Base-by-base conservation (phyloP, 2,888 invertebrate species). In the Lamproptera curius region DNA sequence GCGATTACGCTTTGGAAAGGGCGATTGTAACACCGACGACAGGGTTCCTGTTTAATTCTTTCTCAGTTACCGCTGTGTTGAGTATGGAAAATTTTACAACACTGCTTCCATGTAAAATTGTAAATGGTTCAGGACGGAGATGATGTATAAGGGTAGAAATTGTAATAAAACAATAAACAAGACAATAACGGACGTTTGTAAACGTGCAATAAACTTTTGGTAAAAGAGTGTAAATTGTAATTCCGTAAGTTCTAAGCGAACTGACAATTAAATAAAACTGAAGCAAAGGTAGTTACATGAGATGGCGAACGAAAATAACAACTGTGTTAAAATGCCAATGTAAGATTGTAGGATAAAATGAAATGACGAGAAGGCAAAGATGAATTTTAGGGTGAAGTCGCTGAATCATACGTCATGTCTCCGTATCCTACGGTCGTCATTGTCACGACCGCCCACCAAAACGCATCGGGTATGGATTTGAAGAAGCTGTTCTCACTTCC, bases 391-490 rank as follows among this genome's bases (percentile, higher is more conserved):
- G 73, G 68, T 80, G 81, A 79, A 73, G 73, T 81, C 77, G 70
- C 76, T 76, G 77, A 75, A 89, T 91, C 94, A 92, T 94, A 94
- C 96, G 96, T 96, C 98, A 99, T 99, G 92, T 99, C 98, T 92
- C 98, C 98, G 93, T 99, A 99, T 91, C 99, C 99, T 90, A 99
- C 99, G 90, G 98, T 99, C 90, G 96, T 96, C 96, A 96, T 96
- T 91, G 96, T 99, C 90, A 99, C 98, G 90, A 99, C 97, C 90
- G 97, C 97, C 98, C 98, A 99, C 98, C 98, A 98, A 94, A 98
- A 98, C 91, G 98, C 98, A 93, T 98, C 98, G 89, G 99, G 99
- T 93, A 99, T 99, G 91, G 97, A 98, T 93, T 97, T 97, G 95
- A 99, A 99, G 95, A 97, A 97, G 90, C 98, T 98, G 92, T 97